These are phyloP conservation scores for Papilio glaucus DNA, from an alignment of 1,140 invertebrate genomes.

Conservation along the genomic window DNA sequence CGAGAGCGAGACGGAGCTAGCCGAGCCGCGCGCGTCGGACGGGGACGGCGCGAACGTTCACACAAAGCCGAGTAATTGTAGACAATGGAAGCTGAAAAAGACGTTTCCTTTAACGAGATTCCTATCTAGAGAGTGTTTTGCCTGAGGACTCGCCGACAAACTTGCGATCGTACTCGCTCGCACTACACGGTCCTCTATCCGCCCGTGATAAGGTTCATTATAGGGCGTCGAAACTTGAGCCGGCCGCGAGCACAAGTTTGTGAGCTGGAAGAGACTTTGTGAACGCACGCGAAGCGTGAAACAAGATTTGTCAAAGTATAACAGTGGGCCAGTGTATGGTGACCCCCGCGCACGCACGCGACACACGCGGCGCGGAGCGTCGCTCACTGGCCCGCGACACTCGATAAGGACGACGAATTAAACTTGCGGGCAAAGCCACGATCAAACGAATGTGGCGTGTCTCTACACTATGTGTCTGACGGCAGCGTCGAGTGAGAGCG, in stretches of 20 bases:
- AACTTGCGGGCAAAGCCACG: slow-evolving; percentile 11
- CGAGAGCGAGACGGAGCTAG: slow-evolving; percentile 46
- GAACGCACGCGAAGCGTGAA: slow-evolving; percentile 72
- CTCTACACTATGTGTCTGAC: slow-evolving; percentile 10
- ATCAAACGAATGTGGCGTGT: slow-evolving; percentile 25
- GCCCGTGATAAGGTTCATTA: slow-evolving; percentile 23
- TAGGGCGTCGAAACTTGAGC: neutral
- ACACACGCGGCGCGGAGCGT: neutral
- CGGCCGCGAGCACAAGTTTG: slow-evolving; percentile 42
- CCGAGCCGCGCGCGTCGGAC: slow-evolving; percentile 37
- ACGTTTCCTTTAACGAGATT: slow-evolving; percentile 78
- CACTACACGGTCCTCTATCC: neutral
- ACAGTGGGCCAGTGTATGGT: slow-evolving; percentile 53
- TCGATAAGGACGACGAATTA: slow-evolving; percentile 30
- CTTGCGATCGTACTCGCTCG: slow-evolving; percentile 23
- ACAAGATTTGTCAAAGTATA: slow-evolving; percentile 78
- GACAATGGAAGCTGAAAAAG: slow-evolving; percentile 79
- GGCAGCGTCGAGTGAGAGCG: neutral
- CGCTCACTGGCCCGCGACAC: neutral
- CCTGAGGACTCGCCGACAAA: slow-evolving; percentile 60
- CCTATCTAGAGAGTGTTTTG: slow-evolving; percentile 73
- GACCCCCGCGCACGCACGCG: slow-evolving; percentile 38
- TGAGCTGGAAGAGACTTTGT: slow-evolving; percentile 67
- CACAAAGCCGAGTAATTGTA: slow-evolving; percentile 77
- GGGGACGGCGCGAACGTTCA: slow-evolving; percentile 51